Evolutionary conservation across 2,888 invertebrate species (phyloP).

Genomic region (Dolichopus griseipennis): DNA sequence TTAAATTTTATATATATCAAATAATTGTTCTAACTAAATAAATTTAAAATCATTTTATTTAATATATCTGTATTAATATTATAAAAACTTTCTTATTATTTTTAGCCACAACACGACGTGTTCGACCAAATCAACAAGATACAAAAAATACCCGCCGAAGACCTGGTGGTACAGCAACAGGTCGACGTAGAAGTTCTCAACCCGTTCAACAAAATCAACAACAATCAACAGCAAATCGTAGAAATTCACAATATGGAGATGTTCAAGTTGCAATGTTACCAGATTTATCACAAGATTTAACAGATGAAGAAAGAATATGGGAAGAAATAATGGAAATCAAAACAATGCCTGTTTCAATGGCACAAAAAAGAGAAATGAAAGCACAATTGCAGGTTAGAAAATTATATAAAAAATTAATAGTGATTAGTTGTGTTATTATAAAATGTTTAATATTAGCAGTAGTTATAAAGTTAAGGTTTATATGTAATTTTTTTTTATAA

Average conservation of each 20-base stretch:
- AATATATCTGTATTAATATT: too few species aligned
- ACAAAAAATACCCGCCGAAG: conserved; percentile 57
- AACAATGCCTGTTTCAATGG: conserved; percentile 74
- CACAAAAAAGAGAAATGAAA: conserved; percentile 70
- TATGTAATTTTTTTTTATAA: not conserved
- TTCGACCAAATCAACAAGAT: conserved; percentile 52
- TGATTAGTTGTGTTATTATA: too few species aligned
- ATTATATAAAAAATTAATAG: not conserved
- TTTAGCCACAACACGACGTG: conserved; percentile 54
- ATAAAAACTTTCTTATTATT: too few species aligned
- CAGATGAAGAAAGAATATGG: conserved; percentile 75
- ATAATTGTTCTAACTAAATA: too few species aligned
- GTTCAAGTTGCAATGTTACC: conserved; percentile 71
- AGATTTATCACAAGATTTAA: conserved; percentile 59
- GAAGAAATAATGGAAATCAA: conserved; percentile 81
- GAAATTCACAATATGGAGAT: conserved; percentile 48
- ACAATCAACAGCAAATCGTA: conserved; percentile 46
- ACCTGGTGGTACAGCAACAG: conserved; percentile 49
- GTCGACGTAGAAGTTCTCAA: conserved; percentile 46
- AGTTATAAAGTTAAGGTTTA: too few species aligned
- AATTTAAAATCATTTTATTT: too few species aligned
- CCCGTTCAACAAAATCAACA: not conserved
- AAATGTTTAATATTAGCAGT: too few species aligned
- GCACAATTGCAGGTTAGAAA: conserved; percentile 61
- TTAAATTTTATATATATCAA: too few species aligned